Conservation (phyloP, 1,140 invertebrate species). For the Drosophila parabipectinata region DNA sequence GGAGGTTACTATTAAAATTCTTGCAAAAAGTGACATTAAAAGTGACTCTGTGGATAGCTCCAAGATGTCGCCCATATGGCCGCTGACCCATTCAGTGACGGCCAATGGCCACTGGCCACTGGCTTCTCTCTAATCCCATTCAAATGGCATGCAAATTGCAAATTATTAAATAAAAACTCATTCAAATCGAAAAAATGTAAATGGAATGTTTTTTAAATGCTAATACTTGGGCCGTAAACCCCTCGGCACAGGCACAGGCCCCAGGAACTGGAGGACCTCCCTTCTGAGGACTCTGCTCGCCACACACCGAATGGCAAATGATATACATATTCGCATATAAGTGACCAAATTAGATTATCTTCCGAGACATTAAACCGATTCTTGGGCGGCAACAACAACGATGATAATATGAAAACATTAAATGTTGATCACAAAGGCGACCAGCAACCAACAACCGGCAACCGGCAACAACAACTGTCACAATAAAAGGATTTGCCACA, state of each 20-base stretch:
- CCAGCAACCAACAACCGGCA: slow-evolving; percentile 7
- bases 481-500: slow-evolving; percentile 79
- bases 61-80: not conserved
- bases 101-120: not conserved
- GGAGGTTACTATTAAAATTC: not conserved
- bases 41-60: not conserved
- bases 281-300: too few species aligned
- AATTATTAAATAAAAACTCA: slow-evolving; percentile 70
- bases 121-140: slow-evolving; percentile 6
- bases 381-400: slow-evolving; percentile 44
- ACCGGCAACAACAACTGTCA: slow-evolving; percentile 75
- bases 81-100: not conserved
- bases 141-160: slow-evolving; percentile 74
- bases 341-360: slow-evolving; percentile 84
- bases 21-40: not conserved
- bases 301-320: slow-evolving; percentile 71
- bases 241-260: not conserved
- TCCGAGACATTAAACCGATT: slow-evolving; percentile 83
- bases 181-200: slow-evolving; percentile 78
- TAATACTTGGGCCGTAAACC: slow-evolving; percentile 51
- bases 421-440: slow-evolving; percentile 79
- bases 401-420: slow-evolving; percentile 78
- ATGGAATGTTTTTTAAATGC: slow-evolving; percentile 68
- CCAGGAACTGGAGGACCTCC: too few species aligned
- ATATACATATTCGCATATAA: slow-evolving; percentile 84